These are phyloP conservation scores for Stomorhina lunata DNA, from an alignment of 2,888 invertebrate species.

Conservation along the genomic window DNA sequence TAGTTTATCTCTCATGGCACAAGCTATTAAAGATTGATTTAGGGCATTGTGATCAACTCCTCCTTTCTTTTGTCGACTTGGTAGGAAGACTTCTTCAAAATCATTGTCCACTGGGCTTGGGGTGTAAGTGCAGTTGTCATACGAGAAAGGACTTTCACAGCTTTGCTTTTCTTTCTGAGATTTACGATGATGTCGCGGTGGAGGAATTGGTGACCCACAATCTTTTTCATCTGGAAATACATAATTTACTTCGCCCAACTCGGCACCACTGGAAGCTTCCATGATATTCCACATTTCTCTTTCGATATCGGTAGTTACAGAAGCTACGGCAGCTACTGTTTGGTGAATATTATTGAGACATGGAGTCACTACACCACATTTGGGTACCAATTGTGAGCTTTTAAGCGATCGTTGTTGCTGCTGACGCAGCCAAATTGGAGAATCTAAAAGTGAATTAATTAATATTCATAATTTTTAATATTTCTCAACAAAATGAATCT, in stretches of 20 bases:
- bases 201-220: conserved; percentile 65
- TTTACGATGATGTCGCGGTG: conserved; percentile 57
- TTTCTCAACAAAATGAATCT: conserved; percentile 59
- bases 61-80: conserved; percentile 55
- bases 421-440: conserved; percentile 83
- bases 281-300: conserved; percentile 81
- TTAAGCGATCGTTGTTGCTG: conserved; percentile 76
- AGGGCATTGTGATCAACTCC: conserved; percentile 70
- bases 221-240: conserved; percentile 69
- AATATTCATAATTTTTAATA: not conserved
- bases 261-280: conserved; percentile 80
- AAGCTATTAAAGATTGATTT: conserved; percentile 70
- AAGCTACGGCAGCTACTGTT: conserved; percentile 79
- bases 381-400: conserved; percentile 71
- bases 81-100: conserved; percentile 77
- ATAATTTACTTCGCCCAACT: conserved; percentile 73
- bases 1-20: conserved; percentile 73
- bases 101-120: conserved; percentile 72
- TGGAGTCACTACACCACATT: conserved; percentile 73
- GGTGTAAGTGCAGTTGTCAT: conserved; percentile 76
- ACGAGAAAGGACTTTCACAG: conserved; percentile 73
- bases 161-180: conserved; percentile 63
- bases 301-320: conserved; percentile 78
- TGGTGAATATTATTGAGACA: conserved; percentile 77
- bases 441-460: conserved; percentile 76